These are phyloP conservation scores for Vollenhovia emeryi DNA, from an alignment of 1,140 invertebrate species.

Conservation along the genomic window DNA sequence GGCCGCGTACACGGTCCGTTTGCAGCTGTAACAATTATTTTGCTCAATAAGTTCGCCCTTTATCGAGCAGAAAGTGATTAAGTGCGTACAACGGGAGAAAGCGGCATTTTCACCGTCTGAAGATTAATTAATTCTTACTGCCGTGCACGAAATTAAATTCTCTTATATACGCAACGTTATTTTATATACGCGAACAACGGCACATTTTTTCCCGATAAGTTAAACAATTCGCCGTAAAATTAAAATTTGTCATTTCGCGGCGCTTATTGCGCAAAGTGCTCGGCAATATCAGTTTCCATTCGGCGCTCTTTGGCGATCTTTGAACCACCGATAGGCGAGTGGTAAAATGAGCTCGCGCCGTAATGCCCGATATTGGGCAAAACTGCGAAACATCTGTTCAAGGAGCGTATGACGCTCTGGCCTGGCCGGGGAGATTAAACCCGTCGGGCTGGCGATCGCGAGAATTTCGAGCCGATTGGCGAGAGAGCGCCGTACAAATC, in stretches of 20 bases:
- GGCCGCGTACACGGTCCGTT: not conserved
- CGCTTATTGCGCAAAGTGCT: not conserved
- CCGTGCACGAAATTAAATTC: slow-evolving; percentile 11
- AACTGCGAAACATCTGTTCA: slow-evolving; percentile 33
- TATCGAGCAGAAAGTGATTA: not conserved
- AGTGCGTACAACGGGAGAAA: not conserved
- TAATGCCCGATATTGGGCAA: slow-evolving; percentile 16
- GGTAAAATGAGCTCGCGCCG: slow-evolving; percentile 4
- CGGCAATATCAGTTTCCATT: slow-evolving; percentile 3
- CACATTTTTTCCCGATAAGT: slow-evolving; percentile 7
- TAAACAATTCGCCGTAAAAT: not conserved
- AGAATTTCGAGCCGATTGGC: slow-evolving; percentile 28
- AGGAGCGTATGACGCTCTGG: not conserved
- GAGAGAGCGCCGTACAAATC: slow-evolving; percentile 5
- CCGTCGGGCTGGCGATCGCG: not conserved
- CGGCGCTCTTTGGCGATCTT: not conserved
- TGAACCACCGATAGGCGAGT: not conserved
- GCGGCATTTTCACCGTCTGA: not conserved
- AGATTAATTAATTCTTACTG: slow-evolving; percentile 23
- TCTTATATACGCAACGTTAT: not conserved
- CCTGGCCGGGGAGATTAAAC: not conserved
- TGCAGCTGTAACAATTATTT: not conserved
- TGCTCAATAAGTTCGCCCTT: not conserved
- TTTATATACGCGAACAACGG: not conserved
- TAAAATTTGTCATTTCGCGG: slow-evolving; percentile 10